Evolutionary conservation across 2,113 vertebrate species (phyloP).

Genomic region (Coregonus clupeaformis): DNA sequence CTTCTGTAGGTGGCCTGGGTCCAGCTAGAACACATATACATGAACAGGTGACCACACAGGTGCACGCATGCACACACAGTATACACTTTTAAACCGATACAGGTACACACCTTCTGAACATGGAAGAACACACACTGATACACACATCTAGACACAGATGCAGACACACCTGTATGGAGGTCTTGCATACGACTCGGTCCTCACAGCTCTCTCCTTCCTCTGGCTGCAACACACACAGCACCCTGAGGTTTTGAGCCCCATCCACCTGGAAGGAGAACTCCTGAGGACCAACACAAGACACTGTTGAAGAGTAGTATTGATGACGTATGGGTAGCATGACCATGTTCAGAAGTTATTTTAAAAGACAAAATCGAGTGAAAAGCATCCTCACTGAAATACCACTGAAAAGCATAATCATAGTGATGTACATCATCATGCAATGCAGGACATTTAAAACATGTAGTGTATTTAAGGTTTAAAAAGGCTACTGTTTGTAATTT

Average conservation of each 20-base stretch:
- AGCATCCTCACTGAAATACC: too few species aligned
- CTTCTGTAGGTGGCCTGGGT: constrained; percentile 44
- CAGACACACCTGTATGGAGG: constrained; percentile 54
- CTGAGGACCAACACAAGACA: constrained; percentile 38
- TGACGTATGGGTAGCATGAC: too few species aligned
- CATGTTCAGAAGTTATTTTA: too few species aligned
- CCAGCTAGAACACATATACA: constrained; percentile 55
- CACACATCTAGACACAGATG: constrained; percentile 8
- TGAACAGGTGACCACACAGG: neutral
- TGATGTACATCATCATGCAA: too few species aligned
- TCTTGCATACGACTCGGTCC: constrained; percentile 57
- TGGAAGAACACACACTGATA: neutral
- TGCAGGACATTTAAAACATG: too few species aligned
- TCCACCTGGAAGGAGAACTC: constrained; percentile 74
- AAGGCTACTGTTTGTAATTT: too few species aligned
- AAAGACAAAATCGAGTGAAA: too few species aligned
- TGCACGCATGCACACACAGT: neutral
- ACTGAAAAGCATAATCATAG: too few species aligned
- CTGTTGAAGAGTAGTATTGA: neutral
- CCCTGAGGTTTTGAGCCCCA: constrained; percentile 53
- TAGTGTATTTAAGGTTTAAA: too few species aligned
- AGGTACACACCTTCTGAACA: neutral
- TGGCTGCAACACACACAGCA: constrained; percentile 65
- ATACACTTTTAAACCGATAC: constrained; percentile 4
- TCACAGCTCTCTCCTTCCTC: constrained; percentile 22